Percentiles rank a stretch among this genome's conserved stretches.
phyloP scores from a whole-genome alignment of 2,888 invertebrate species.

The Brachylomia viminalis region DNA sequence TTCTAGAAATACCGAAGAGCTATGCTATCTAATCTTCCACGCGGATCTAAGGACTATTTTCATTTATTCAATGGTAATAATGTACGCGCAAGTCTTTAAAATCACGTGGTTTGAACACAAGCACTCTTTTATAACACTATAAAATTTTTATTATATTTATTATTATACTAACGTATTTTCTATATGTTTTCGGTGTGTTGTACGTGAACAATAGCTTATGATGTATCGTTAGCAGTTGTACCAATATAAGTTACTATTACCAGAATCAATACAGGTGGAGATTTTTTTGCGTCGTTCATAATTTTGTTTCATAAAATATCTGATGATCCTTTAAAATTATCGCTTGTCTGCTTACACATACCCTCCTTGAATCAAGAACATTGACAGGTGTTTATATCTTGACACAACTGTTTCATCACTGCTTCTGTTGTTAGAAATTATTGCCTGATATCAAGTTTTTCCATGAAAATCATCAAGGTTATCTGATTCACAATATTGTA shows the following conservation, averaged over 20 bases:
- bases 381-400: neutral
- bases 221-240: too few relatives aligned
- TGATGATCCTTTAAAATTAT: neutral
- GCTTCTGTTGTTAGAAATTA: constrained; percentile 19
- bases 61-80: neutral
- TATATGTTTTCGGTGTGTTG: neutral
- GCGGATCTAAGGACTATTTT: neutral
- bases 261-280: constrained; percentile 3
- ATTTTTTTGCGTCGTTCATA: neutral
- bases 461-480: constrained; percentile 1
- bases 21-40: neutral
- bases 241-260: neutral
- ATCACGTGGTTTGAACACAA: too few relatives aligned
- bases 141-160: too few relatives aligned
- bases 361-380: neutral
- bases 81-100: neutral
- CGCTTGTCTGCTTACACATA: neutral
- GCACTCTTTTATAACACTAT: neutral
- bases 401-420: constrained; percentile 19
- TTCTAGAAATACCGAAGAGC: neutral
- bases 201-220: constrained; percentile 26
- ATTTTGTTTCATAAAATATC: neutral
- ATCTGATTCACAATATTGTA: neutral
- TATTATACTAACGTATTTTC: too few relatives aligned
- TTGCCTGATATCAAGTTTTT: neutral